A percentile compares a stretch with the other conserved stretches of the same genome.
Conservation (phyloP, 2,888 invertebrate species). For the Protophormia terraenovae region DNA sequence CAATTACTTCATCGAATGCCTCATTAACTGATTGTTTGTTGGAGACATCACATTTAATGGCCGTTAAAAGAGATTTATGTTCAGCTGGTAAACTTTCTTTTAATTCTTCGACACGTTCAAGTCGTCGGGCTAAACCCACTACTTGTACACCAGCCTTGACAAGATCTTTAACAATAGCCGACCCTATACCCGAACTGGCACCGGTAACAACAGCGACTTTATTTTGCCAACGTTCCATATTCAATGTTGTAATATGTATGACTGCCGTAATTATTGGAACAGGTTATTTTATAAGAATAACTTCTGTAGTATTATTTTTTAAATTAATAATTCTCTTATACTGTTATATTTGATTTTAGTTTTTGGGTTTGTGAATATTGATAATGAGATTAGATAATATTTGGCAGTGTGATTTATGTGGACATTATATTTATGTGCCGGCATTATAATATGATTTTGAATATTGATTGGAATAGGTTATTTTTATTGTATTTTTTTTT, state of each 20-base stretch:
- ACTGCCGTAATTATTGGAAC: neutral
- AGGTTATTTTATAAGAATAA: neutral
- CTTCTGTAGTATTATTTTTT: neutral
- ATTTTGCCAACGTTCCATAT: slow-evolving; percentile 84
- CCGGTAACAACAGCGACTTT: slow-evolving; percentile 86
- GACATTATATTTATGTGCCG: neutral
- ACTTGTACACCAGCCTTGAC: slow-evolving; percentile 83
- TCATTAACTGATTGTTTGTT: slow-evolving; percentile 82
- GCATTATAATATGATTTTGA: neutral
- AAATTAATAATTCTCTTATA: neutral
- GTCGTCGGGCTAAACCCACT: slow-evolving; percentile 82
- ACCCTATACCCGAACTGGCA: slow-evolving; percentile 85
- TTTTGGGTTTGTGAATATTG: neutral
- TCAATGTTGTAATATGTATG: neutral
- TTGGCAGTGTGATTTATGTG: neutral
- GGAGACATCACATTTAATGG: slow-evolving; percentile 82
- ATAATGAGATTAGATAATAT: neutral
- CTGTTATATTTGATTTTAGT: neutral
- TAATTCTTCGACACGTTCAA: slow-evolving; percentile 80
- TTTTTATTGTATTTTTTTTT: no score
- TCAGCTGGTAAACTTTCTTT: slow-evolving; percentile 73
- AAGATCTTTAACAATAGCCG: slow-evolving; percentile 81
- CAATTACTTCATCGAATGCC: slow-evolving; percentile 82
- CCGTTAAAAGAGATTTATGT: slow-evolving; percentile 70
- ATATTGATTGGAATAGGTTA: no score